Evolutionary conservation across 2,113 vertebrate species (phyloP), one percentile per base, ranked within the genome.

Genomic region (Spheniscus mendiculus): DNA sequence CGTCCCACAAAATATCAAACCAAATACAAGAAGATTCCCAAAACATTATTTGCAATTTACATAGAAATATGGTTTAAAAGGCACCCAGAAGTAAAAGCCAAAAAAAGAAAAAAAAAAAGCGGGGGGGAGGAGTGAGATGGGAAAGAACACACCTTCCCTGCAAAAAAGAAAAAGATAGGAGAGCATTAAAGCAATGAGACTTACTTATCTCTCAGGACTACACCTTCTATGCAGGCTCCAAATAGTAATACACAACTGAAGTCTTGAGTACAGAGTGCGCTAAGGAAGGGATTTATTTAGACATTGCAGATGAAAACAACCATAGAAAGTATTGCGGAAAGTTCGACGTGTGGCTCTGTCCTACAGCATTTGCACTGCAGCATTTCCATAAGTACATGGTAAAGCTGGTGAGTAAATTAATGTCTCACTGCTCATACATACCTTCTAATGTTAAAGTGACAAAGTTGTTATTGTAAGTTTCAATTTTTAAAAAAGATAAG

Each of bases 131-230:
- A 3, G 40, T 6, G 19, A 55, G 27, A 69, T 15, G 30, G 56
- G 45, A 56, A 91, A 80, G 62, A 80, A 92, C 29, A 79, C 15
- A 34, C 2, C 32, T 38, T 38, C 38, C 49, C 36, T n/a, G 23
- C 16, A 27, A 61, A 63, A 50, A 42, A 58, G 1, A 38, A 78
- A 40, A 89, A 29, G 11, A 70, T 89, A 69, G 18, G 21, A 63
- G 21, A 67, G 11, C 7, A 83, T 47, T 85, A 61, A 79, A 76
- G 50, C 40, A 61, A 44, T 17, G 65, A 85, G 94, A 95, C 92
- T 98, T 98, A 99, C 99, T 99, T 99, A 97, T 99, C 99, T 93
- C 99, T 98, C 40, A 99, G 99, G 38, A 99, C 99, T 32, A 99
- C 99, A 61, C 99, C 99, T 97, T 99, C 99, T 65, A 99, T 99